A percentile compares a stretch with the other conserved stretches of the same genome.
Evolutionary conservation across 2,113 vertebrate genomes (phyloP).

Genomic region (Chinchilla lanigera): DNA sequence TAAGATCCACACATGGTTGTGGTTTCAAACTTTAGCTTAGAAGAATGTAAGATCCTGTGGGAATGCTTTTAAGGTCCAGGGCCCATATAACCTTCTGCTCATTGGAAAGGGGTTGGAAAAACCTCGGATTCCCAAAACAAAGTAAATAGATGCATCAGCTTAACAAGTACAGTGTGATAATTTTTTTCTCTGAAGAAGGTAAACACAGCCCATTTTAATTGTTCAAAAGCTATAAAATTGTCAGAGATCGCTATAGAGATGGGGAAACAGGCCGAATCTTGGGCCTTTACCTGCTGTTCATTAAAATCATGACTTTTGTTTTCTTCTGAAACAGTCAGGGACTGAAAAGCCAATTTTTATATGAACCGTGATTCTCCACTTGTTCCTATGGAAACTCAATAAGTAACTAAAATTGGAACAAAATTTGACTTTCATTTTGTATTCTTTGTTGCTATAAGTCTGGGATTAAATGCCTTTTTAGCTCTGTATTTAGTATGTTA

Average conservation of each 20-base stretch:
- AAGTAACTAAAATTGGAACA: neutral
- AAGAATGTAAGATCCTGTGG: neutral
- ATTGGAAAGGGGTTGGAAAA: neutral
- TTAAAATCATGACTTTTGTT: neutral
- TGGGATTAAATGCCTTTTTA: neutral
- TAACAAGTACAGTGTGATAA: neutral
- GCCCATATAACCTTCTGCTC: neutral
- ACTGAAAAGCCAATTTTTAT: neutral
- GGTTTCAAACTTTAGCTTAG: neutral
- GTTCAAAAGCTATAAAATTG: neutral
- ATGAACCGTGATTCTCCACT: neutral
- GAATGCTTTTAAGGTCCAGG: neutral
- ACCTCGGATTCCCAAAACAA: neutral
- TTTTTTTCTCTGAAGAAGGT: neutral
- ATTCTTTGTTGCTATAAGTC: neutral
- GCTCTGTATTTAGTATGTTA: neutral
- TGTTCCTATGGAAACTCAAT: neutral
- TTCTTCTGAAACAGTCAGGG: neutral
- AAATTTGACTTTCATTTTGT: neutral
- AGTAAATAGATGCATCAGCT: neutral
- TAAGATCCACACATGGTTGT: neutral
- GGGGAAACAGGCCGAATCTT: neutral
- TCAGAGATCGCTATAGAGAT: neutral
- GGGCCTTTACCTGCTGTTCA: neutral
- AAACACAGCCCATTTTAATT: neutral